Base-by-base conservation (phyloP, 2,113 vertebrate genomes). In the Glaucomys volans region DNA sequence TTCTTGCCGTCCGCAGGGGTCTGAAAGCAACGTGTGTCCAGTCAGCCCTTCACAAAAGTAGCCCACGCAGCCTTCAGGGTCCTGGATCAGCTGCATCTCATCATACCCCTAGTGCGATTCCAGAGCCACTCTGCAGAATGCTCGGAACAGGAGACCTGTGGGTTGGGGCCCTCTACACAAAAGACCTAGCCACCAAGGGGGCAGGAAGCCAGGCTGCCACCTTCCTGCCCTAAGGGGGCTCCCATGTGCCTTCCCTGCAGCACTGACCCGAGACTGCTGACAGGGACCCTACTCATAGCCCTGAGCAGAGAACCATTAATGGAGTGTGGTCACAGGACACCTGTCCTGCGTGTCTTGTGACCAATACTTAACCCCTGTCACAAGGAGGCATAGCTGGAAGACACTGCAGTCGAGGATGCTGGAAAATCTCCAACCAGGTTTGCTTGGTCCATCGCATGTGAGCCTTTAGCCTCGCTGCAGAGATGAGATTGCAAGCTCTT, bases 211-310 rank as follows among this genome's bases (percentile, higher is more conserved):
- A n/a, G 35, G 18, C 30, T 54, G 54, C 18, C 4, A 16, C 52
- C 52, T 17, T 54, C 52, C 52, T 74, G 59, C 57, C 71, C 94
- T 83, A 93, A 40, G 35, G 20, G 84, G 88, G 80, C 92, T 82
- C 87, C 96, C 87, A 35, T 1, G 0, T 89, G 84, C 93, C 52
- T 44, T 32, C 37, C 93, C 47, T 44, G 35, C 37, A 90, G 40
- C 75, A 40, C 64, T 30, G 40, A 37, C 59, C 76, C 37, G 40
- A 59, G 64, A 67, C 10, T 42, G 47, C 54, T 9, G 54, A 44
- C 5, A 24, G 0, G 18, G 0, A 22, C 52, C 57, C 88, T 7
- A 44, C 30, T 28, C 44, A 40, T 2, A 12, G 81, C 35, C 4
- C 50, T 90, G 20, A 17, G 32, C 24, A 8, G 14, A 57, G 52